A percentile compares a stretch with the other conserved stretches of the same genome.
phyloP scores from a whole-genome alignment of 1,140 invertebrate genomes.

The Drosophila biarmipes region DNA sequence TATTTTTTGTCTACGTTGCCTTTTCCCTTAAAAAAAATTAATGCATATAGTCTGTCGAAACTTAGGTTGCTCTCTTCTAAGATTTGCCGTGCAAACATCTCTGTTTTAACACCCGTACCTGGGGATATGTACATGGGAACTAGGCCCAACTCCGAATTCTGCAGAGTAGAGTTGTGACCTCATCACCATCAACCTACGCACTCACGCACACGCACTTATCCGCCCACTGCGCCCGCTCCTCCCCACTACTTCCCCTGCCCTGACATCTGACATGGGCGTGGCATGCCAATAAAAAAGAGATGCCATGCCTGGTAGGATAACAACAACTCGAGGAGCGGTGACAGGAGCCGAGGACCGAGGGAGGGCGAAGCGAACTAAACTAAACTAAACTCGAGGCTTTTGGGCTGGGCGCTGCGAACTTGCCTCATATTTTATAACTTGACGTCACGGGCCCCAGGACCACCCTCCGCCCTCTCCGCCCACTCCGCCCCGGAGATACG shows the following conservation, averaged over 20 bases:
- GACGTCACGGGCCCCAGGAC: conserved; percentile 55
- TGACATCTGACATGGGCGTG: conserved; percentile 57
- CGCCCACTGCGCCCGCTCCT: background rate
- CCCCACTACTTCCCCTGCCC: background rate
- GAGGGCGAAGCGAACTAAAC: conserved; percentile 44
- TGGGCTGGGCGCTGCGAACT: conserved; percentile 35
- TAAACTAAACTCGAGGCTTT: conserved; percentile 43
- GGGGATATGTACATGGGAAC: background rate
- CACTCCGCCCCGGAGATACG: conserved; percentile 7
- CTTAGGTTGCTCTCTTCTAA: background rate
- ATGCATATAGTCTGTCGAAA: no score
- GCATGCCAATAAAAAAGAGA: conserved; percentile 51
- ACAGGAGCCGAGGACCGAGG: conserved; percentile 8
- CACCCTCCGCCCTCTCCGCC: background rate
- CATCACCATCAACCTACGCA: conserved; percentile 39
- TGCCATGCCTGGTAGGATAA: conserved; percentile 14
- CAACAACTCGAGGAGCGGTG: background rate
- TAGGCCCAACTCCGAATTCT: background rate
- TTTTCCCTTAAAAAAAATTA: no score
- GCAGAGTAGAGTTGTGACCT: conserved; percentile 14
- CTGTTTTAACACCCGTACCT: background rate
- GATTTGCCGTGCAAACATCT: background rate
- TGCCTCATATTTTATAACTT: conserved; percentile 77
- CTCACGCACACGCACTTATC: conserved; percentile 2
- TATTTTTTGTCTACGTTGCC: no score